Evolutionary conservation across 1,140 invertebrate genomes (phyloP).

Genomic region (Microvelia longipes): DNA sequence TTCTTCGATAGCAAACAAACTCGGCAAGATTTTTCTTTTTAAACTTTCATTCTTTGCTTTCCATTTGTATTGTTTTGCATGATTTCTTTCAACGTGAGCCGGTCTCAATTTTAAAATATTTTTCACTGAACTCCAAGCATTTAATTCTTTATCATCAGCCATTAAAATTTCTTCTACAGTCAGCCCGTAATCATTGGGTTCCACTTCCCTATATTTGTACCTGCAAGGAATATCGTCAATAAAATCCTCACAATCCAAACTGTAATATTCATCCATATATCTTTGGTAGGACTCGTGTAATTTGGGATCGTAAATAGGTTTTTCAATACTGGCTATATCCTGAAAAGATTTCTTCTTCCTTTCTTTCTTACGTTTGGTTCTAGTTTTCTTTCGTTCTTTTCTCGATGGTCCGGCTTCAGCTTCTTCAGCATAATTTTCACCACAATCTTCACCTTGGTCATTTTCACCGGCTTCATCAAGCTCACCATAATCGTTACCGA

Average conservation of each 20-base stretch:
- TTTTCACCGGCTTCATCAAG: neutral
- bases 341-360: slow-evolving; percentile 31
- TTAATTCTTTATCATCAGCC: slow-evolving; percentile 83
- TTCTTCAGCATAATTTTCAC: slow-evolving; percentile 14
- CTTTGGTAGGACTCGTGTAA: slow-evolving; percentile 58
- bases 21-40: slow-evolving; percentile 74
- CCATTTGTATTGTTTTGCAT: slow-evolving; percentile 54
- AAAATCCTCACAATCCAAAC: slow-evolving; percentile 86
- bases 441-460: neutral
- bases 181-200: slow-evolving; percentile 84
- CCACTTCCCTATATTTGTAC: slow-evolving; percentile 82
- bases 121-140: slow-evolving; percentile 86
- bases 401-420: slow-evolving; percentile 8
- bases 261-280: slow-evolving; percentile 89
- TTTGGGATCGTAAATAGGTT: slow-evolving; percentile 52
- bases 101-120: slow-evolving; percentile 67
- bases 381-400: slow-evolving; percentile 9
- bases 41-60: slow-evolving; percentile 54
- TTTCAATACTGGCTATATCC: slow-evolving; percentile 31
- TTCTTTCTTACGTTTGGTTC: slow-evolving; percentile 21
- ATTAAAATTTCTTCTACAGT: slow-evolving; percentile 75
- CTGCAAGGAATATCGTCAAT: slow-evolving; percentile 77
- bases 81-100: slow-evolving; percentile 61
- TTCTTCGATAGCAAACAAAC: slow-evolving; percentile 41
- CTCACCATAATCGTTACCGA: slow-evolving; percentile 12